Percentiles rank a stretch among this genome's conserved stretches.
Conservation (phyloP, 2,113 vertebrate species). For the Aplodontia rufa region DNA sequence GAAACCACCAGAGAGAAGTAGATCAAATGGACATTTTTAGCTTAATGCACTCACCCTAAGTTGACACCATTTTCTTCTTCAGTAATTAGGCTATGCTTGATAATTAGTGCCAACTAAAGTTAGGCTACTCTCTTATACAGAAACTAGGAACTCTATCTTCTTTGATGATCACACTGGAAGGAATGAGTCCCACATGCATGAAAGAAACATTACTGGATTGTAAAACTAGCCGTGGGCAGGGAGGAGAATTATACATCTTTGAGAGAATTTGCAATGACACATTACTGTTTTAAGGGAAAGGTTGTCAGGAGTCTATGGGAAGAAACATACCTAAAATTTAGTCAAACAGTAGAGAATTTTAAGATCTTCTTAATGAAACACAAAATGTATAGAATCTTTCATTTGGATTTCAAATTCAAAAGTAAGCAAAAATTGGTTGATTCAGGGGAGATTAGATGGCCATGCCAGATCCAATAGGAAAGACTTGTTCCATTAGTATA, state of each 20-base stretch:
- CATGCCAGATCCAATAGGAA: neutral
- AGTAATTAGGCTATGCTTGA: neutral
- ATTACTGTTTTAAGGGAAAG: neutral
- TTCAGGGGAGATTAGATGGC: neutral
- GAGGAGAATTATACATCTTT: neutral
- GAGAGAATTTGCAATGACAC: neutral
- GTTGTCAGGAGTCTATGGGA: neutral
- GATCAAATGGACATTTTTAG: neutral
- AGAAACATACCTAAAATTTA: neutral
- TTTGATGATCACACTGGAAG: neutral
- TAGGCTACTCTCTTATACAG: neutral
- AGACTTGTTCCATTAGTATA: neutral
- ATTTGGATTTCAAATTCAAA: neutral
- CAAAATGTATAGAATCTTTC: neutral
- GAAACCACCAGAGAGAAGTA: neutral
- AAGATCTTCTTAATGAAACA: neutral
- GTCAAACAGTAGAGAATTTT: neutral
- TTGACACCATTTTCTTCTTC: neutral
- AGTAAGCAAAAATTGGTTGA: neutral
- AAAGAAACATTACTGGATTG: neutral
- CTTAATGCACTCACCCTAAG: neutral
- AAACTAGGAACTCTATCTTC: neutral
- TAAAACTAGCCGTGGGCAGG: neutral
- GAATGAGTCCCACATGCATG: neutral
- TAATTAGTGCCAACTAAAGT: neutral